Evolutionary conservation across 2,113 vertebrate genomes (phyloP), one percentile per base, ranked within the genome.

Genomic region (Rhinopomastus cyanomelas): DNA sequence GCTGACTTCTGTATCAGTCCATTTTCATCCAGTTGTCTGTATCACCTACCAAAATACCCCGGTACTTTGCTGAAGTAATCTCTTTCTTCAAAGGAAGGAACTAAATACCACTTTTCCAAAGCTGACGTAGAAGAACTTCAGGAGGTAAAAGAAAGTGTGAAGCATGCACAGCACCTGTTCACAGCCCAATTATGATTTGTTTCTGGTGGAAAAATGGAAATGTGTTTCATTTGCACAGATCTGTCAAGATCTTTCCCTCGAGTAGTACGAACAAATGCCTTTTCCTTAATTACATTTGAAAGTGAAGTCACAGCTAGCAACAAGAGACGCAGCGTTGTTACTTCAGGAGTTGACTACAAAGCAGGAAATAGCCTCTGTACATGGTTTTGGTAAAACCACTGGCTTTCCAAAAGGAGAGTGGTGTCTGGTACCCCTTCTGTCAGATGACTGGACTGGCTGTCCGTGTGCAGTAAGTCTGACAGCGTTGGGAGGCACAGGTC

Each of bases 401-500:
- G 71, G 65, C 77, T 86, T 89, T 96, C 61, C 88, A 93, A 94
- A 90, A 51, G 0, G 8, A 86, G 42, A 67, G 62, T 64, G 81
- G 27, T 57, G 32, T 88, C 9, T 1, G 75, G 39, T 44, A 21
- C 36, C 13, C 4, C 6, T 83, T 86, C 61, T 88, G 73, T 88
- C 65, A 81, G 80, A 56, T 84, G 90, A 0, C 77, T 67, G 83
- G 61, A 60, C 73, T 88, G 85, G 16, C 77, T 88, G 88, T 64
- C 65, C 42, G 1, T 52, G 34, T 90, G 69, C 88, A 84, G 77
- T 86, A 91, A 89, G 76, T 95, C 81, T 84, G 77, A 16, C 23
- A 68, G 61, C 44, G 93, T 36, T 64, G 77, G 86, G 88, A 88
- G 88, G 81, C 81, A 90, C 90, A 75, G 57, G 44, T 65, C 83